phyloP scores from a whole-genome alignment of 2,888 invertebrate genomes.

The Ormia ochracea region DNA sequence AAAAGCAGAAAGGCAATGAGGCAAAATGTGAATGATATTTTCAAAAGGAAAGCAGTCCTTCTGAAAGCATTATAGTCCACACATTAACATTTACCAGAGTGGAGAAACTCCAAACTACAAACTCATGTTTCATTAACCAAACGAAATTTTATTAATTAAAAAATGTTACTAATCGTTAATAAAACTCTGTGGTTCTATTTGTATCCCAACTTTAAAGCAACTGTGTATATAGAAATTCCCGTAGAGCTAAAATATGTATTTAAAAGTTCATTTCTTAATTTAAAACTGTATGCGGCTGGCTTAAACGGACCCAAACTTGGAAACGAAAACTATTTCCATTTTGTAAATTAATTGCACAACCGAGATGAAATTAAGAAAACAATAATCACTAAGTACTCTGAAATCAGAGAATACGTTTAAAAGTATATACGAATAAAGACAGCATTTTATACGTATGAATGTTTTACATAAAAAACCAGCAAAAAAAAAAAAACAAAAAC shows the following conservation, averaged over 20 bases:
- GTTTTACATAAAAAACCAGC: no score
- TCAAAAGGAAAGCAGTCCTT: background rate
- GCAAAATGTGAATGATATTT: no score
- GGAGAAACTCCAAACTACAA: background rate
- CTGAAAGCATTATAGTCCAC: background rate
- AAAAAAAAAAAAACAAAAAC: no score
- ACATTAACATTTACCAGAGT: background rate
- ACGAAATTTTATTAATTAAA: constrained; percentile 1
- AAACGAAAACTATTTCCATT: constrained; percentile 30
- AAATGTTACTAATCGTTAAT: constrained; percentile 51
- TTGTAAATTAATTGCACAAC: constrained; percentile 40
- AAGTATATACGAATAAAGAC: constrained; percentile 4
- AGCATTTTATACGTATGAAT: constrained; percentile 18
- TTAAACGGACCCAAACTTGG: constrained; percentile 23
- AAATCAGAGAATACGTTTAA: constrained; percentile 15
- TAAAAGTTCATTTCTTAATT: constrained; percentile 10
- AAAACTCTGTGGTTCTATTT: constrained; percentile 57
- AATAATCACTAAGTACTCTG: constrained; percentile 17
- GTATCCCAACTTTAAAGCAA: constrained; percentile 54
- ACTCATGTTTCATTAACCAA: constrained; percentile 29
- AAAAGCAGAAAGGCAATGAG: no score
- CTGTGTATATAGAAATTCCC: constrained; percentile 53
- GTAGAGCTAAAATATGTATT: constrained; percentile 41
- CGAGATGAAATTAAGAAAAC: background rate
- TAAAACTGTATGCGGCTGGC: constrained; percentile 52